Evolutionary conservation across 2,888 invertebrate species (phyloP).

Genomic region (Drosophila nr. medialis): DNA sequence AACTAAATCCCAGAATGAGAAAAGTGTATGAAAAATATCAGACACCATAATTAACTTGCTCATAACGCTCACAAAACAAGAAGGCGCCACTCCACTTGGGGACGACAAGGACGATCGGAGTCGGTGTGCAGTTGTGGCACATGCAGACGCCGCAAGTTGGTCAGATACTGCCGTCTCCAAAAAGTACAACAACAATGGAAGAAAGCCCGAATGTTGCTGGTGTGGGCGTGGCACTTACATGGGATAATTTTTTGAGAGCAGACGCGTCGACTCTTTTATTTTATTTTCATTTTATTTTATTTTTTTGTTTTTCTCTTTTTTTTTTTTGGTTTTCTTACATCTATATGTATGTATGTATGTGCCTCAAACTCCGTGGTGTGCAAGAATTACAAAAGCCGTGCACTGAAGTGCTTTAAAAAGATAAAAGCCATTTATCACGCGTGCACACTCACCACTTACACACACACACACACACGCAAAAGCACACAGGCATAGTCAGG

Average conservation of each 20-base stretch:
- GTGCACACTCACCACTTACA: constrained; percentile 51
- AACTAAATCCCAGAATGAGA: constrained; percentile 20
- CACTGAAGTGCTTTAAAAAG: constrained; percentile 78
- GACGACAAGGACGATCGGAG: constrained; percentile 35
- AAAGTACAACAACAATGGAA: constrained; percentile 9
- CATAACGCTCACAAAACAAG: constrained; percentile 66
- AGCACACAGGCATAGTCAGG: constrained; percentile 31
- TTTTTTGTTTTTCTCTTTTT: constrained; percentile 1
- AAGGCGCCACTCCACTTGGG: constrained; percentile 24
- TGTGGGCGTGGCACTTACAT: constrained; percentile 61
- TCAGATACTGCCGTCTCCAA: constrained; percentile 59
- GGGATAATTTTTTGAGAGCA: constrained; percentile 48
- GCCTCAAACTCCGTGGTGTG: constrained; percentile 6
- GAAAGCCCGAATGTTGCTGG: constrained; percentile 41
- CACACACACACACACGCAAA: constrained; percentile 3
- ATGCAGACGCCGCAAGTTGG: constrained; percentile 39
- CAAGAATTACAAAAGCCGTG: constrained; percentile 62
- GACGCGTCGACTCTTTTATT: constrained; percentile 26
- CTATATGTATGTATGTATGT: background rate
- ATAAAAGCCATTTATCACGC: constrained; percentile 79
- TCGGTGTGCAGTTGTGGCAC: background rate
- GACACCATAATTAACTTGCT: constrained; percentile 78
- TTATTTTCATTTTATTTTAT: constrained; percentile 4
- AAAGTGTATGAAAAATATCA: constrained; percentile 64
- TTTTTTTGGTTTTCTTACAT: background rate